Percentiles rank a stretch among this genome's conserved stretches.
Evolutionary conservation across 2,888 invertebrate genomes (phyloP).

Genomic region (Amphiduros pacificus): DNA sequence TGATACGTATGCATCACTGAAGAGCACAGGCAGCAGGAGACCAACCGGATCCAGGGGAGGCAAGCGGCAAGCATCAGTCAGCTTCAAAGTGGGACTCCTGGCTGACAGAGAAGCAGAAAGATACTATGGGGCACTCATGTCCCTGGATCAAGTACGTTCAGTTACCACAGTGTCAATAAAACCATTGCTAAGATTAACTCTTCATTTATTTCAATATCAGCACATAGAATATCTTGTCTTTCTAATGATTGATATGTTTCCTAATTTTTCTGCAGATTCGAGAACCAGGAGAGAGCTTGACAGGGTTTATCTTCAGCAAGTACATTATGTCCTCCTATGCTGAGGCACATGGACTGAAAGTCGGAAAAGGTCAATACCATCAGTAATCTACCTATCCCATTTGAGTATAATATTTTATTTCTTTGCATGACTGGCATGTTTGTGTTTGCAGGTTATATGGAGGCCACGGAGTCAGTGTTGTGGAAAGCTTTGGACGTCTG

Average conservation of each 20-base stretch:
- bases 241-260: no score
- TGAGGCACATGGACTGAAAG: constrained; percentile 39
- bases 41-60: background rate
- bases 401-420: no score
- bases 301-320: constrained; percentile 51
- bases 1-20: no score
- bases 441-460: no score
- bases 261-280: constrained; percentile 43
- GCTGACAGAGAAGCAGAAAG: constrained; percentile 48
- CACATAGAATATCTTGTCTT: no score
- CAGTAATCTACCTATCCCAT: no score
- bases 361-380: constrained; percentile 48
- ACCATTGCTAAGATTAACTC: background rate
- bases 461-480: no score
- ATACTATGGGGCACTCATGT: constrained; percentile 49
- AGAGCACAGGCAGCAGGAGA: background rate
- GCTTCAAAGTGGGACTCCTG: constrained; percentile 51
- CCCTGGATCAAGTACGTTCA: constrained; percentile 44
- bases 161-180: background rate
- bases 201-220: background rate
- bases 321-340: constrained; percentile 46
- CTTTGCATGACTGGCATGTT: no score
- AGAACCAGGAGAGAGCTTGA: constrained; percentile 35
- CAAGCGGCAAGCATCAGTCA: constrained; percentile 46
- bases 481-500: no score